Evolutionary conservation across 2,888 invertebrate genomes (phyloP), one percentile per base, ranked within the genome.

Genomic region (Clusia tigrina): DNA sequence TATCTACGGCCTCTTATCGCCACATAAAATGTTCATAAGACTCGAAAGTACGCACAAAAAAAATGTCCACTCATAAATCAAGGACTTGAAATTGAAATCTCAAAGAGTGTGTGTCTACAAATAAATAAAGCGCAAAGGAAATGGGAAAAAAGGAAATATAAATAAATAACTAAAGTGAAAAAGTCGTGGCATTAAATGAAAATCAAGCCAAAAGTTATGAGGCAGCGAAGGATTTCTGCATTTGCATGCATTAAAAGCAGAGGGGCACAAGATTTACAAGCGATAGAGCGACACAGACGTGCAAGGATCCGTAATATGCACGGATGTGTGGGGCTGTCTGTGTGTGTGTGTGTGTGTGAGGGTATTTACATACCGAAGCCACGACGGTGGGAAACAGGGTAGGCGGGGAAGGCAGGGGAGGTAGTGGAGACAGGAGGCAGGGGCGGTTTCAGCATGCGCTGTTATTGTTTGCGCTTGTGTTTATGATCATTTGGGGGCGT

Each of bases 221-320:
- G 62, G 37, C 52, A 18, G 26, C n/a, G n/a, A 53, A 57, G 60
- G 67, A 63, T 72, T 64, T 69, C 60, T 66, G 64, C 64, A 73
- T 74, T 73, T 69, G 60, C 58, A 71, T 67, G 69, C 69, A 38
- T 22, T 37, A 37, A 26, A 58, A 60, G 66, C 62, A 65, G 55
- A 54, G 51, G 67, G 65, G 59, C 74, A 66, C 71, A 68, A 69
- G 66, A 64, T 68, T 66, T 64, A 58, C 59, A 62, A 37, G 60
- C 24, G 62, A n/a, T n/a, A n/a, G n/a, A 54, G 51, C 67, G 66
- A 60, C 62, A 48, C 32, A 58, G 25, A 38, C 26, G n/a, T 22
- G 52, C 12, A 32, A 22, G 26, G 32, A 63, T n/a, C n/a, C n/a
- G n/a, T n/a, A 51, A 56, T 22, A 52, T 32, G 55, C 46, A 54